Percentiles rank a stretch among this genome's conserved stretches.
These are phyloP conservation scores for Phoxinus dragarum DNA, from an alignment of 2,797 vertebrate genomes.

Conservation along the genomic window DNA sequence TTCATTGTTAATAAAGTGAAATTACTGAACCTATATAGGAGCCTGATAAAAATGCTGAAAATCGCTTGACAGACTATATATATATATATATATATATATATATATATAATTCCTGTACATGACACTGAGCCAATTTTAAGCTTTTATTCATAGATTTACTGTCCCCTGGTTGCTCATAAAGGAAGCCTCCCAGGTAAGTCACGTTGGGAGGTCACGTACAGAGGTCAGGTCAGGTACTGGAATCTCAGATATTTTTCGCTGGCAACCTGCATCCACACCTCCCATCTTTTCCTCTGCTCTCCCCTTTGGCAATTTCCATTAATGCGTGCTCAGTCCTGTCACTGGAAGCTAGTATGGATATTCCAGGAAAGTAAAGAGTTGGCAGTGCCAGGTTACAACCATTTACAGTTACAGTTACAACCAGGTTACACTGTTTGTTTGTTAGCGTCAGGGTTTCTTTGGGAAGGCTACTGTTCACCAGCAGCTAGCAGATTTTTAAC, in stretches of 20 bases:
- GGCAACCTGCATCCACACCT: conserved; percentile 48
- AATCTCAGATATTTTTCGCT: conserved; percentile 73
- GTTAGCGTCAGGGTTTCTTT: background rate
- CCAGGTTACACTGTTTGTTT: too few species aligned
- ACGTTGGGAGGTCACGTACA: conserved; percentile 56
- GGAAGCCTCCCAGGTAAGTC: conserved; percentile 50
- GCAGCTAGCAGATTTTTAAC: background rate
- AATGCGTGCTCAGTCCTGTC: conserved; percentile 79
- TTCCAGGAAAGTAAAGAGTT: conserved; percentile 52
- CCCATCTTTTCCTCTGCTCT: conserved; percentile 33
- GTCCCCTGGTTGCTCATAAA: background rate
- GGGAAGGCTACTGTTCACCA: conserved; percentile 14
- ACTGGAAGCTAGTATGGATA: conserved; percentile 58
- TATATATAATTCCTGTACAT: background rate
- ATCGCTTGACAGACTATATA: background rate
- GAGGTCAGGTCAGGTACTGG: conserved; percentile 53
- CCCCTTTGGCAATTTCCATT: conserved; percentile 62
- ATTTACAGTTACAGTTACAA: background rate
- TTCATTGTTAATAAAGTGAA: too few species aligned
- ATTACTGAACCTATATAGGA: too few species aligned
- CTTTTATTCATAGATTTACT: conserved; percentile 7
- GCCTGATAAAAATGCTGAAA: too few species aligned
- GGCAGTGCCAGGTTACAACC: conserved; percentile 40
- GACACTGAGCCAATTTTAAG: conserved; percentile 12
- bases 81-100: too few species aligned